These are phyloP conservation scores for Drosophila gunungcola DNA, from an alignment of 1,140 invertebrate genomes.

Conservation along the genomic window DNA sequence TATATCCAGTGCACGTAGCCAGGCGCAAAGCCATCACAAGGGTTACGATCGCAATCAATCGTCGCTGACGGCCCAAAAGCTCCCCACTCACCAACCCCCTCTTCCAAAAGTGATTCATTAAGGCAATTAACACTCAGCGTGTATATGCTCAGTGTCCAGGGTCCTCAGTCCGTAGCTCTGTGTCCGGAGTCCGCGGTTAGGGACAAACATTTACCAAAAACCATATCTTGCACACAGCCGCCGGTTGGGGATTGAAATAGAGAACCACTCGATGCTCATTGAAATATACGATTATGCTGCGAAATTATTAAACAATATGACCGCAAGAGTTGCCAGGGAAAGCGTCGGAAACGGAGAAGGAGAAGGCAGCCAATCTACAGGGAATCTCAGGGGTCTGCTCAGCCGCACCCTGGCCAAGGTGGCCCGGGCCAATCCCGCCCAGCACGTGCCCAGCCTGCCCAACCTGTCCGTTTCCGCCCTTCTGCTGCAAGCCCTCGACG, in stretches of 20 bases:
- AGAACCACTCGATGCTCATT: constrained; percentile 60
- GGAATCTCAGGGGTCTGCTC: background rate
- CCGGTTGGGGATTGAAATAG: background rate
- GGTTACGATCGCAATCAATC: constrained; percentile 35
- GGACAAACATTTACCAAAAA: constrained; percentile 45
- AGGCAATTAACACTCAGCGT: constrained; percentile 51
- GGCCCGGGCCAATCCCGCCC: constrained; percentile 50
- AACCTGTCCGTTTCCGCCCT: constrained; percentile 46
- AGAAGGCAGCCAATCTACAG: constrained; percentile 2
- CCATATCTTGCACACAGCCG: constrained; percentile 56
- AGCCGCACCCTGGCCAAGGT: constrained; percentile 1
- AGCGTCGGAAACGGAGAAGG: background rate
- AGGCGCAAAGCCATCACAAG: constrained; percentile 6
- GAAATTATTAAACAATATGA: constrained; percentile 81
- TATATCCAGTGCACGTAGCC: no score
- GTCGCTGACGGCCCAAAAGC: constrained; percentile 8
- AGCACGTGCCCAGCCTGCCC: constrained; percentile 49
- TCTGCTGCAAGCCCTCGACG: constrained; percentile 47
- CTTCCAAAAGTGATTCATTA: constrained; percentile 61
- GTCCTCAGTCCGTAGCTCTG: background rate
- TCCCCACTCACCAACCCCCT: background rate
- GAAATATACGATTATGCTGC: constrained; percentile 79
- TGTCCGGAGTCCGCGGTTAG: constrained; percentile 4
- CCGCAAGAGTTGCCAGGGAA: constrained; percentile 58
- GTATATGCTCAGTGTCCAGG: constrained; percentile 1